A percentile compares a stretch with the other conserved stretches of the same genome.
Conservation (phyloP, 2,797 vertebrate species). For the Orientallactaga sibirica region DNA sequence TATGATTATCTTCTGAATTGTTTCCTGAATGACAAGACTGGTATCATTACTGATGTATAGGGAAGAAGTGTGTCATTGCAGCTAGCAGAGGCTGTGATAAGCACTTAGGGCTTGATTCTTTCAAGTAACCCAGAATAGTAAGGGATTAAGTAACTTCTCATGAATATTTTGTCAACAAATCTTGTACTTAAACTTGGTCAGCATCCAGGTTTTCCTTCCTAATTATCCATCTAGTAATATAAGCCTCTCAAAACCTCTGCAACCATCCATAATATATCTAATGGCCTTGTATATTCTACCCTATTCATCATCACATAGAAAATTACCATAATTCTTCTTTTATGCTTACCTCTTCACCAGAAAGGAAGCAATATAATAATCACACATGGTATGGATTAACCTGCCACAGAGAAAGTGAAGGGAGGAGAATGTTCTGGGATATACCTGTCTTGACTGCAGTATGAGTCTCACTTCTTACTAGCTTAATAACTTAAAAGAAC, state of each 20-base stretch:
- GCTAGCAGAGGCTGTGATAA: not conserved
- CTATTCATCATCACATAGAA: not conserved
- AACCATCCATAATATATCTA: not conserved
- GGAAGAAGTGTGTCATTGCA: not conserved
- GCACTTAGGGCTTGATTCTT: not conserved
- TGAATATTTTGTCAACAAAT: not conserved
- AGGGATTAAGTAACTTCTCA: not conserved
- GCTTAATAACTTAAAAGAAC: not conserved
- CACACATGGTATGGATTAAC: not conserved
- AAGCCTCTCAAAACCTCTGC: not conserved
- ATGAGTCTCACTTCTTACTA: not conserved
- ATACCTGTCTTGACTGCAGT: not conserved
- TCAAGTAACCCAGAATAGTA: not conserved
- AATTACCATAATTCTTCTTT: not conserved
- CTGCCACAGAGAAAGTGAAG: not conserved
- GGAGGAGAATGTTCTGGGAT: not conserved
- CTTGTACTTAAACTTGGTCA: not conserved
- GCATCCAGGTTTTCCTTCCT: not conserved
- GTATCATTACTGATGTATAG: not conserved
- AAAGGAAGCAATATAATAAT: not conserved
- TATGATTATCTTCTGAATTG: not conserved
- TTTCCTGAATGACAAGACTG: not conserved
- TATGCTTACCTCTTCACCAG: not conserved
- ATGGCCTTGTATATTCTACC: not conserved
- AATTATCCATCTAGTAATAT: not conserved